Evolutionary conservation across 2,797 vertebrate species (phyloP), one percentile per base, ranked within the genome.

Genomic region (Intellagama lesueurii): DNA sequence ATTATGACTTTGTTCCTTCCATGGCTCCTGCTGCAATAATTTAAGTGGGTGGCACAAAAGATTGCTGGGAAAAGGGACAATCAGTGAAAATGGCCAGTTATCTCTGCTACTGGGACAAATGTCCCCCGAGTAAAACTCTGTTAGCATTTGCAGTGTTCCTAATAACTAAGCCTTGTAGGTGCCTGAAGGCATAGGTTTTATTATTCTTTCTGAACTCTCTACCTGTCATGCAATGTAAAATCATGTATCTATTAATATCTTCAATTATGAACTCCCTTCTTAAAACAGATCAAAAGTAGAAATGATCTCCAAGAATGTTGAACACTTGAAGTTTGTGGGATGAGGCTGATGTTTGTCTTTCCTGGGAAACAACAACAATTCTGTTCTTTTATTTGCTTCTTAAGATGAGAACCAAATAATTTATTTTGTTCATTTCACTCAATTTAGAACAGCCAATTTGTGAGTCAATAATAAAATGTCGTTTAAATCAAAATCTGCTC

Each of bases 101-200:
- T 35, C 32, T 75, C 32, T 35, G 32, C 7, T 19, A 22, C 32
- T 19, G 11, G 72, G 32, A 75, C 32, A 17, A 17, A 35, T 22
- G 32, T 22, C n/a, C 5, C 32, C 19, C 5, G 32, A 40, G 72
- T 35, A 40, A 7, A 75, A 73, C 6, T 73, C 32, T 73, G 72
- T 73, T 68, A 83, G 40, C 26, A 44, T 68, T 26, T 86, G 85
- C 40, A 47, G 72, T 85, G 26, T 17, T 90, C 17, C 26, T 83
- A 26, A 80, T 0, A 40, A 40, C 40, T 40, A 0, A 66, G 87
- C 32, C 32, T 24, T 82, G 60, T 26, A 81, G 30, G 32, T 28
- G 88, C 84, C 85, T 35, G 35, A 72, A 68, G 68, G 89, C 32
- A 91, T 87, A 68, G 66, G 0, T 32, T 76, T 8, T 6, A 32